phyloP scores from a whole-genome alignment of 1,140 invertebrate species.

The Trigoniulus corallinus region DNA sequence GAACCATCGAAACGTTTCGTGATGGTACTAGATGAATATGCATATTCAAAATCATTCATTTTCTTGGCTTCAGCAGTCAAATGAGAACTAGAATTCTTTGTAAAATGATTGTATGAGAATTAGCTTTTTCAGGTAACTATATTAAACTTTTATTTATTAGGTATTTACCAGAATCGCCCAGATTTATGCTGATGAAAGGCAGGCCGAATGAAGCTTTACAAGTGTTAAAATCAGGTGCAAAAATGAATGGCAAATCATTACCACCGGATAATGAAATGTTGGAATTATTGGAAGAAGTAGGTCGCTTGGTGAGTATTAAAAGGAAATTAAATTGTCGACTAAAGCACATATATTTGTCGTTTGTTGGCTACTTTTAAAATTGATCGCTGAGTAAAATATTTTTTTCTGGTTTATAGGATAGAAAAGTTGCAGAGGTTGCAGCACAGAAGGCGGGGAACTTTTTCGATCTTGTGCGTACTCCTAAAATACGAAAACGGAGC shows the following conservation, averaged over 20 bases:
- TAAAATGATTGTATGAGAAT: too few species aligned
- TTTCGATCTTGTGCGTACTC: slow-evolving; percentile 7
- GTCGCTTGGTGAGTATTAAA: too few species aligned
- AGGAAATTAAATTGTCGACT: too few species aligned
- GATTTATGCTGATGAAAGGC: slow-evolving; percentile 14
- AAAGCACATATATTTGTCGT: too few species aligned
- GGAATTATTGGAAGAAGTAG: neutral
- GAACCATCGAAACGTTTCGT: too few species aligned
- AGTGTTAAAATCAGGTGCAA: neutral
- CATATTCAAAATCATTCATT: too few species aligned
- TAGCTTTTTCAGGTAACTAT: too few species aligned
- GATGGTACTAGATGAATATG: too few species aligned
- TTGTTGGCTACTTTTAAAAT: too few species aligned
- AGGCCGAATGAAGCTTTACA: slow-evolving; percentile 10
- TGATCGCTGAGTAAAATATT: neutral
- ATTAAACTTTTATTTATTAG: too few species aligned
- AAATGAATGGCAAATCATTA: neutral
- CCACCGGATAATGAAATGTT: slow-evolving; percentile 6
- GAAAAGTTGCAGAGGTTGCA: neutral
- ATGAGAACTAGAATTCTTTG: too few species aligned
- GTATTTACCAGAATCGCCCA: slow-evolving; percentile 26
- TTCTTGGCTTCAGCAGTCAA: too few species aligned
- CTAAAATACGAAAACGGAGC: slow-evolving; percentile 10
- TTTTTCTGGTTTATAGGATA: neutral
- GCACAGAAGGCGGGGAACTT: neutral